phyloP scores from a whole-genome alignment of 2,888 invertebrate species.

The Hesperia comma region DNA sequence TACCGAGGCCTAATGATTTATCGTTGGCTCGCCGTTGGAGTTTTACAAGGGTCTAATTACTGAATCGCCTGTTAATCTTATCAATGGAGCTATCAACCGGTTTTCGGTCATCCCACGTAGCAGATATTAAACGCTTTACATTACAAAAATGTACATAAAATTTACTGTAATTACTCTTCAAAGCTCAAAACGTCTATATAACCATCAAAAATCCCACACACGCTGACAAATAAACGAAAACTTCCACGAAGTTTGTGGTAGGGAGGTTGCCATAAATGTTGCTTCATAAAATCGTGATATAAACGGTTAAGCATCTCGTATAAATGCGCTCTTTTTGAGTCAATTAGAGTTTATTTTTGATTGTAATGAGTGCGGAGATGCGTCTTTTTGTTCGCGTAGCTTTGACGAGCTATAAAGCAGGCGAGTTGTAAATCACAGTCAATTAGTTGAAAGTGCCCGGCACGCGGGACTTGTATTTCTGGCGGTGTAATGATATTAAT shows the following conservation, averaged over 20 bases:
- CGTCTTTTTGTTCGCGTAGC: slow-evolving; percentile 38
- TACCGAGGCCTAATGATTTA: slow-evolving; percentile 16
- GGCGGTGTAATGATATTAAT: slow-evolving; percentile 55
- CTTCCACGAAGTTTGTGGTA: slow-evolving; percentile 50
- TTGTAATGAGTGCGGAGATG: slow-evolving; percentile 35
- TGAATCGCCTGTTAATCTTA: slow-evolving; percentile 26
- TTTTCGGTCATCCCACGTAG: slow-evolving; percentile 16
- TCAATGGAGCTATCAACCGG: slow-evolving; percentile 25
- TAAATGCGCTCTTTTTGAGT: slow-evolving; percentile 29
- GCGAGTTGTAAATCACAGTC: slow-evolving; percentile 72
- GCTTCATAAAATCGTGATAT: slow-evolving; percentile 28
- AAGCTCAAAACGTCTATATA: slow-evolving; percentile 44
- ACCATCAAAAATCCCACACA: slow-evolving; percentile 52
- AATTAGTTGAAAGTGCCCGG: slow-evolving; percentile 60
- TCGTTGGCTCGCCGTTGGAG: slow-evolving; percentile 5
- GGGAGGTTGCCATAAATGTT: slow-evolving; percentile 41
- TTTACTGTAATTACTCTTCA: slow-evolving; percentile 41
- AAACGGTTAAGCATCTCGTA: slow-evolving; percentile 17
- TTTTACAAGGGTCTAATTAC: slow-evolving; percentile 23
- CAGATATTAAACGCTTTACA: slow-evolving; percentile 26
- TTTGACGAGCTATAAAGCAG: slow-evolving; percentile 58
- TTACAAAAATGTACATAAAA: slow-evolving; percentile 35
- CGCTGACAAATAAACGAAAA: slow-evolving; percentile 53
- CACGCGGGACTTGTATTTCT: slow-evolving; percentile 54
- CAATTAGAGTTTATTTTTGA: slow-evolving; percentile 46